Evolutionary conservation across 2,888 invertebrate genomes (phyloP).

Genomic region (Cotesia congregata): DNA sequence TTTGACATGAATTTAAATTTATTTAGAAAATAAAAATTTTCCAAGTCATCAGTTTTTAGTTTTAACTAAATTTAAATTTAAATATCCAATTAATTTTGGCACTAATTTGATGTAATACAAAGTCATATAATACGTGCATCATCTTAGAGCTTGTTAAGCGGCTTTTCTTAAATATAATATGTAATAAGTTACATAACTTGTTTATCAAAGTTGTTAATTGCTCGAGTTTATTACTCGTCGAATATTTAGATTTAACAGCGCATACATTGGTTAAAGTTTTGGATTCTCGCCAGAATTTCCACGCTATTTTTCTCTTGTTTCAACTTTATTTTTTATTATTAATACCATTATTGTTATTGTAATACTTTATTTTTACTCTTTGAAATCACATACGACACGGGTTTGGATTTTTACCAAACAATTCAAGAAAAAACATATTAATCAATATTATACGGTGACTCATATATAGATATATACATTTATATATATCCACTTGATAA

Average conservation of each 20-base stretch:
- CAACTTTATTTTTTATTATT: constrained; percentile 21
- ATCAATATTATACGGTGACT: constrained; percentile 21
- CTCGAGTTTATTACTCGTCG: background rate
- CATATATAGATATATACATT: constrained; percentile 1
- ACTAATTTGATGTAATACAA: too few species aligned
- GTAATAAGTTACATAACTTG: background rate
- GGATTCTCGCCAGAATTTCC: constrained; percentile 65
- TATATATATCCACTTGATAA: constrained; percentile 2
- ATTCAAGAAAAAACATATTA: constrained; percentile 32
- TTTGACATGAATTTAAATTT: too few species aligned
- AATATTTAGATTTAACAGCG: constrained; percentile 65
- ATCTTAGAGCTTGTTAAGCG: too few species aligned
- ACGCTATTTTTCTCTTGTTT: constrained; percentile 57
- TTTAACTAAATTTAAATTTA: too few species aligned
- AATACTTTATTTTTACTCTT: constrained; percentile 16
- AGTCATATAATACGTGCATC: too few species aligned
- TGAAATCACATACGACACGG: constrained; percentile 14
- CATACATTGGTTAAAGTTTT: constrained; percentile 67
- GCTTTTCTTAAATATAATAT: background rate
- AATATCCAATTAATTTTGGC: too few species aligned
- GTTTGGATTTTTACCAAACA: constrained; percentile 36
- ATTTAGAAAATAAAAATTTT: too few species aligned
- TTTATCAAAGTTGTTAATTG: background rate
- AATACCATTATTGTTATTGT: background rate
- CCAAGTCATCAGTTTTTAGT: too few species aligned